Base-by-base conservation (phyloP, 2,113 vertebrate species). In the Oncorhynchus nerka region DNA sequence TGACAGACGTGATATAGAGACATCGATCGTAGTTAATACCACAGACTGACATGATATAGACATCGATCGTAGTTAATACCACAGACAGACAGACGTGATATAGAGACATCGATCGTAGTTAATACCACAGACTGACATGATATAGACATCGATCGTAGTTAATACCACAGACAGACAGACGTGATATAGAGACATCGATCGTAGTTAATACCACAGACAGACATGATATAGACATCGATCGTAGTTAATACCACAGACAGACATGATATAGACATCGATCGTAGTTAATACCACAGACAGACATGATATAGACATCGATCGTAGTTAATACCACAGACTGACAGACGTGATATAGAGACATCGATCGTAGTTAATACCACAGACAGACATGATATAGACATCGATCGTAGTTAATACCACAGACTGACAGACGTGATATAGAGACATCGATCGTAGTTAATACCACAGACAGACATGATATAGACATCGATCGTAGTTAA, bases 71-170 rank as follows among this genome's bases (percentile, higher is more conserved):
- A 90, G 81, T 91, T 91, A 8, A 26, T 26, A 26, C 24, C 24
- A 26, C 24, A 26, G 26, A 34, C 32, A 1, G 32, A n/a, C n/a
- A n/a, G n/a, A n/a, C n/a, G n/a, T n/a, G n/a, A n/a, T n/a, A 84
- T 30, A 12, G 76, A 86, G 76, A 80, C 76, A 87, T 2, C 86
- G 86, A 65, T 87, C 91, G 89, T 91, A 90, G 81, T 91, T 91
- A 8, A 26, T 26, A 26, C 26, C 26, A 26, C 26, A 26, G 26
- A 34, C 32, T 6, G 32, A 34, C 16, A 1, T 30, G 30, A 86
- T 78, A 84, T 30, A 12, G 77, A 80, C 76, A 87, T 2, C 87
- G 86, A 65, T 87, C 91, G 89, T 91, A 90, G 81, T 91, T 91
- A 8, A 26, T 26, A 26, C 26, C 26, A 26, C 26, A 26, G 26